phyloP scores from a whole-genome alignment of 2,797 vertebrate genomes.

The Valencia hispanica region DNA sequence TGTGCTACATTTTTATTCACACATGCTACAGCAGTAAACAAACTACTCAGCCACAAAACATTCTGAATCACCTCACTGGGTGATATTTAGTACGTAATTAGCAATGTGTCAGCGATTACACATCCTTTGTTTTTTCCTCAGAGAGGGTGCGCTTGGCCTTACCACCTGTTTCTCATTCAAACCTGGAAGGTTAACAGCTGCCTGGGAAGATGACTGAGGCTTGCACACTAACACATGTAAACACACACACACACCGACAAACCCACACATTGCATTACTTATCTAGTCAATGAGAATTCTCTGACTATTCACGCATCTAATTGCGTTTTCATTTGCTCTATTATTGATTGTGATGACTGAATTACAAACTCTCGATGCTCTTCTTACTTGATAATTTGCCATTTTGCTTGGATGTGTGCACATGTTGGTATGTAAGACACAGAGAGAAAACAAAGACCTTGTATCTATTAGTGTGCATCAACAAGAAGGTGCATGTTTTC shows the following conservation, averaged over 20 bases:
- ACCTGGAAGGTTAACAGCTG: constrained; percentile 68
- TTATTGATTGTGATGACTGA: constrained; percentile 45
- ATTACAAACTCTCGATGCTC: constrained; percentile 19
- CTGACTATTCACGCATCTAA: constrained; percentile 34
- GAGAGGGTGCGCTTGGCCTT: constrained; percentile 37
- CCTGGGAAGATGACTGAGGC: constrained; percentile 50
- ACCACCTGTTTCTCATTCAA: constrained; percentile 73
- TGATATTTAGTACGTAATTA: constrained; percentile 48
- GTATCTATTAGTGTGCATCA: constrained; percentile 10
- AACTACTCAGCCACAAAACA: constrained; percentile 31
- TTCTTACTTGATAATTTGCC: constrained; percentile 18
- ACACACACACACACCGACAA: not conserved
- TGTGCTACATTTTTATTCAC: constrained; percentile 2
- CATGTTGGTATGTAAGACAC: not conserved
- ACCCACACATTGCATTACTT: constrained; percentile 23
- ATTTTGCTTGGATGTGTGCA: constrained; percentile 6
- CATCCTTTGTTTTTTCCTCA: constrained; percentile 35
- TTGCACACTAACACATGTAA: not conserved
- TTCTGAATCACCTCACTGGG: constrained; percentile 39
- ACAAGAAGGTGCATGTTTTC: constrained; percentile 31
- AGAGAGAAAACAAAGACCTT: not conserved
- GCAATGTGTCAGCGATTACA: constrained; percentile 60
- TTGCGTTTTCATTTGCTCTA: constrained; percentile 43
- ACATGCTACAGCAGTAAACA: constrained; percentile 32
- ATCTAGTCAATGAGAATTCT: constrained; percentile 12